A percentile compares a stretch with the other conserved stretches of the same genome.
Conservation (phyloP, 2,888 invertebrate genomes). For the Phaonia tiefii region DNA sequence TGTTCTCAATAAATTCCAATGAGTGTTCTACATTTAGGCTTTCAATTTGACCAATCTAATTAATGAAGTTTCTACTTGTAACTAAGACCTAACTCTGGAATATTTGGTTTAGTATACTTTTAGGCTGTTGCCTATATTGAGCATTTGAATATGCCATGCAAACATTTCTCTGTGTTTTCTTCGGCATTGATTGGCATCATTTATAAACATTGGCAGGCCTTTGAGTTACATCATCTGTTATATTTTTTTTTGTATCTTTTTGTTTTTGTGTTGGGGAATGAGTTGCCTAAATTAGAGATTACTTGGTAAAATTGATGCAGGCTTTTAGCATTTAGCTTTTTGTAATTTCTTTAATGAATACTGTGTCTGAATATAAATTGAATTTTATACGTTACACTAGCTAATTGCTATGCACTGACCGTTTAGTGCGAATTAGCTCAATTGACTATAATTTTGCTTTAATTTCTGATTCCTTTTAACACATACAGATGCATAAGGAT, state of each 20-base stretch:
- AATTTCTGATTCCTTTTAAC: no score
- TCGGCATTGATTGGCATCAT: constrained; percentile 2
- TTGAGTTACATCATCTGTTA: not conserved
- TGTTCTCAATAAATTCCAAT: not conserved
- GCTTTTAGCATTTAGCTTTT: not conserved
- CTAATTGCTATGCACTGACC: not conserved
- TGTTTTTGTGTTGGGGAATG: not conserved
- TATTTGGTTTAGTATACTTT: not conserved
- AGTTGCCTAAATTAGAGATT: constrained; percentile 9
- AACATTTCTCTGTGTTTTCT: not conserved
- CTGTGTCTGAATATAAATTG: not conserved
- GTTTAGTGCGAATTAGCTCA: no score
- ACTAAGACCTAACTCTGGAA: not conserved
- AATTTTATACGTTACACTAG: not conserved
- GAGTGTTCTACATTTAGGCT: not conserved
- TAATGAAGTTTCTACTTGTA: constrained; percentile 11
- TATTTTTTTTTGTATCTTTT: not conserved
- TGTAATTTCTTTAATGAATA: constrained; percentile 29
- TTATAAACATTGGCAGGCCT: not conserved
- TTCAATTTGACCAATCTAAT: not conserved
- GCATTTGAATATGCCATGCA: constrained; percentile 18
- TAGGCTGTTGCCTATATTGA: constrained; percentile 8
- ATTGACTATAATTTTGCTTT: no score
- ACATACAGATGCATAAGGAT: no score
- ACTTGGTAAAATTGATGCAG: not conserved